These are phyloP conservation scores for Galagoides demidoff DNA, from an alignment of 2,797 vertebrate genomes.

Conservation along the genomic window DNA sequence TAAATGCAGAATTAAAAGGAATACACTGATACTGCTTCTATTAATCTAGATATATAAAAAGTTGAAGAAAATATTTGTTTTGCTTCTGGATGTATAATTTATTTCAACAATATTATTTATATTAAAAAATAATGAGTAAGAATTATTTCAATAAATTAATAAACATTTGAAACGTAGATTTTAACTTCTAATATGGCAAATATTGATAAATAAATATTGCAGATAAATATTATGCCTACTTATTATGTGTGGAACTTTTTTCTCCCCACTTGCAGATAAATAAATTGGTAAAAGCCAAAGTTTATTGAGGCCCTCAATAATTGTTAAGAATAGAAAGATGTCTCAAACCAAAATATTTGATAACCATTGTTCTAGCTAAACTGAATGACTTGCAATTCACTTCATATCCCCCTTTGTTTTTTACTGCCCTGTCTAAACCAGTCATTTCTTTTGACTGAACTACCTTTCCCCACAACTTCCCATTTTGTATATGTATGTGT, in stretches of 20 bases:
- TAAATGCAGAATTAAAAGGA: not conserved
- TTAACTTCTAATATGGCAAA: slow-evolving; percentile 23
- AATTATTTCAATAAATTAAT: slow-evolving; percentile 22
- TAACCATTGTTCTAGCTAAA: not conserved
- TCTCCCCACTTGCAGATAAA: too few species aligned
- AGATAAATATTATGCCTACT: too few species aligned
- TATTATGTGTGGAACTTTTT: too few species aligned
- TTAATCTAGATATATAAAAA: not conserved
- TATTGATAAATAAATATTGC: too few species aligned
- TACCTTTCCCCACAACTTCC: not conserved
- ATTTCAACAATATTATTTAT: not conserved
- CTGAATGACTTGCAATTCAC: not conserved
- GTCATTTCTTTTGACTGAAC: not conserved
- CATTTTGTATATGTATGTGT: not conserved
- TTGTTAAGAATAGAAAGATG: not conserved
- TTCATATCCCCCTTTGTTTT: not conserved
- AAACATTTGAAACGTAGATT: not conserved
- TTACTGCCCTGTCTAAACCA: not conserved
- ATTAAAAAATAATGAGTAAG: not conserved
- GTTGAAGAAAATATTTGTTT: not conserved
- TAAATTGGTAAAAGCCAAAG: not conserved
- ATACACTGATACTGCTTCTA: not conserved
- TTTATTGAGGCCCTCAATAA: not conserved
- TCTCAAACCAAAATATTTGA: not conserved
- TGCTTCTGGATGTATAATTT: not conserved